Evolutionary conservation across 2,888 invertebrate species (phyloP).

Genomic region (Itoplectis maculator): DNA sequence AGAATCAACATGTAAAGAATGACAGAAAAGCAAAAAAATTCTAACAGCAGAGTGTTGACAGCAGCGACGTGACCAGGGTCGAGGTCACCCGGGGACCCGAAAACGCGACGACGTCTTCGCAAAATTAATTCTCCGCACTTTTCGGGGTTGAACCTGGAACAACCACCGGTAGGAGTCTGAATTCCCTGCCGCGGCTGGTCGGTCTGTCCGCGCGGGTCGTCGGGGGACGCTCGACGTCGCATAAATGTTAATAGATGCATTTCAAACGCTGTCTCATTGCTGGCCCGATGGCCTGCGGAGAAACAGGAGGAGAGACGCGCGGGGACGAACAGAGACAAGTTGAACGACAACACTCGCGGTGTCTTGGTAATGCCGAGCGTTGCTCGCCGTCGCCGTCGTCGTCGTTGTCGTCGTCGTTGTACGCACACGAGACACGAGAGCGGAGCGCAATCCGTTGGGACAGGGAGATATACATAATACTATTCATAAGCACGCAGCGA

Average conservation of each 20-base stretch:
- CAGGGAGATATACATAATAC: slow-evolving; percentile 65
- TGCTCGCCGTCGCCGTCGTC: not conserved
- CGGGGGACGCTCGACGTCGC: slow-evolving; percentile 56
- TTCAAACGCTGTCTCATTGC: slow-evolving; percentile 58
- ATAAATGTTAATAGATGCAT: slow-evolving; percentile 66
- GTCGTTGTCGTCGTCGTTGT: no score
- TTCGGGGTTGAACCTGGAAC: not conserved
- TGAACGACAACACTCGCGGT: not conserved
- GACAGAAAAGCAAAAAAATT: not conserved
- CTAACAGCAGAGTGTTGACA: not conserved
- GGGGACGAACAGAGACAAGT: slow-evolving; percentile 5
- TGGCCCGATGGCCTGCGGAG: not conserved
- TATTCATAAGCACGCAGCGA: slow-evolving; percentile 58
- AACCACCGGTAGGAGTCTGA: slow-evolving; percentile 10
- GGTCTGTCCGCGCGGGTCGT: slow-evolving; percentile 14
- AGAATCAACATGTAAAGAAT: not conserved
- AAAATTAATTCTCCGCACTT: slow-evolving; percentile 40
- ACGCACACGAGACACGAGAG: slow-evolving; percentile 10
- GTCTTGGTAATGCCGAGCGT: not conserved
- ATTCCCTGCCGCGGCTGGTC: not conserved
- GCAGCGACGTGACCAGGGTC: not conserved
- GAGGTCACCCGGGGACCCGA: not conserved
- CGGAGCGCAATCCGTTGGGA: slow-evolving; percentile 31
- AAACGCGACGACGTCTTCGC: not conserved
- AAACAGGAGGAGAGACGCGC: not conserved